A percentile compares a stretch with the other conserved stretches of the same genome.
phyloP scores from a whole-genome alignment of 2,113 vertebrate species.

The Stigmatopora argus region DNA sequence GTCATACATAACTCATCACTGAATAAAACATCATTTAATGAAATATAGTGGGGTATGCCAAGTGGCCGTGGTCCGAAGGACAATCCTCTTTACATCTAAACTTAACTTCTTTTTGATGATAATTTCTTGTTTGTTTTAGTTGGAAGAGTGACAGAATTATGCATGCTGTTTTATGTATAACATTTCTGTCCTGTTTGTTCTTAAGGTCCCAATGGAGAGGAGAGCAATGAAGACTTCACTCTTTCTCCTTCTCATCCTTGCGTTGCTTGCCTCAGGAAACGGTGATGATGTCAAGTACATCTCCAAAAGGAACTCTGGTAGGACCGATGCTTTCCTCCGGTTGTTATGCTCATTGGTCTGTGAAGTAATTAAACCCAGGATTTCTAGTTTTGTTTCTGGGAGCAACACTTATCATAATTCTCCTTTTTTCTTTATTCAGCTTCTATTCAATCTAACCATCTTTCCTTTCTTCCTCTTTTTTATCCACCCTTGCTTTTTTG shows the following conservation, averaged over 20 bases:
- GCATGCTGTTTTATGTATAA: background rate
- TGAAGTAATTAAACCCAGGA: background rate
- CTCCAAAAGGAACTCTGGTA: constrained; percentile 96
- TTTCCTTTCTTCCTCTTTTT: background rate
- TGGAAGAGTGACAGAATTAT: background rate
- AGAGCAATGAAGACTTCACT: constrained; percentile 81
- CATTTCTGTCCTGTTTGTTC: constrained; percentile 6
- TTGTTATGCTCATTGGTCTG: background rate
- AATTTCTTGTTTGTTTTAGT: background rate
- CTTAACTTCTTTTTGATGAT: background rate
- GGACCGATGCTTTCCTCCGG: constrained; percentile 46
- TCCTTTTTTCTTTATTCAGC: constrained; percentile 8
- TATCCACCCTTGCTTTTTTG: constrained; percentile 3
- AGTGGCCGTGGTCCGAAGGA: background rate
- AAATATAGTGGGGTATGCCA: background rate
- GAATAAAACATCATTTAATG: background rate
- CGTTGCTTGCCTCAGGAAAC: constrained; percentile 77
- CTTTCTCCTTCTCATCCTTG: constrained; percentile 75
- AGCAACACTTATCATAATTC: constrained; percentile 7
- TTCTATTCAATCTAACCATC: constrained; percentile 4
- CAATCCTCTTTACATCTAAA: background rate
- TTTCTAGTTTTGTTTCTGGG: constrained; percentile 2
- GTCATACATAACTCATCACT: background rate
- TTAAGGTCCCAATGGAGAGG: constrained; percentile 63
- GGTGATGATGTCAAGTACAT: constrained; percentile 86